These are phyloP conservation scores for Pelobates fuscus DNA, from an alignment of 2,113 vertebrate genomes.

Conservation along the genomic window DNA sequence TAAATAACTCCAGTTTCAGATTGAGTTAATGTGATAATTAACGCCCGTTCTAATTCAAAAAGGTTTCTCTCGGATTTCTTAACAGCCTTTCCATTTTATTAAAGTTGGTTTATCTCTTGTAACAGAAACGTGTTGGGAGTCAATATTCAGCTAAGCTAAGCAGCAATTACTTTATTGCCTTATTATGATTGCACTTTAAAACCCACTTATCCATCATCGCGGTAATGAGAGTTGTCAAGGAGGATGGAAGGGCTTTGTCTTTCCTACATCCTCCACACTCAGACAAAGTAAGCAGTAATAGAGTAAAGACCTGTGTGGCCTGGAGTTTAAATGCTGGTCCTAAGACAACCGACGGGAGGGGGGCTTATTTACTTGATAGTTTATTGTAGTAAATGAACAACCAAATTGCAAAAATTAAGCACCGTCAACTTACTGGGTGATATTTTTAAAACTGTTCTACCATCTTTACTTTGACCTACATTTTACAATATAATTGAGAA, in stretches of 20 bases:
- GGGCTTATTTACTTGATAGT: no score
- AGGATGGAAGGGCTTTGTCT: neutral
- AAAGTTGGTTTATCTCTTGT: slow-evolving; percentile 7
- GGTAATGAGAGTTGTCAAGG: neutral
- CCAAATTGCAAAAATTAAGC: no score
- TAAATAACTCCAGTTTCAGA: slow-evolving; percentile 57
- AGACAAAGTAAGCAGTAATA: no score
- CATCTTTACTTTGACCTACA: no score
- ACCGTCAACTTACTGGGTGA: no score
- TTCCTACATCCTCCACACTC: neutral
- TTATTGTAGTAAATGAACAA: no score
- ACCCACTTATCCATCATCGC: neutral
- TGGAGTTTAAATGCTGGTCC: no score
- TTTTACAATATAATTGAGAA: no score
- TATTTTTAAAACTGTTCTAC: no score
- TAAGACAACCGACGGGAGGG: no score
- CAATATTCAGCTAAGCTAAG: neutral
- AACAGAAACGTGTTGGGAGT: neutral
- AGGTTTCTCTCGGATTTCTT: slow-evolving; percentile 26
- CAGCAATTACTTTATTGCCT: neutral
- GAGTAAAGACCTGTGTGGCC: neutral
- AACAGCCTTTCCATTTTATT: slow-evolving; percentile 19
- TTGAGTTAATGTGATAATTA: slow-evolving; percentile 47
- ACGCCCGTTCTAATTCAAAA: slow-evolving; percentile 49
- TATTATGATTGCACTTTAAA: neutral